phyloP scores from a whole-genome alignment of 2,797 vertebrate genomes.

The Betta splendens region DNA sequence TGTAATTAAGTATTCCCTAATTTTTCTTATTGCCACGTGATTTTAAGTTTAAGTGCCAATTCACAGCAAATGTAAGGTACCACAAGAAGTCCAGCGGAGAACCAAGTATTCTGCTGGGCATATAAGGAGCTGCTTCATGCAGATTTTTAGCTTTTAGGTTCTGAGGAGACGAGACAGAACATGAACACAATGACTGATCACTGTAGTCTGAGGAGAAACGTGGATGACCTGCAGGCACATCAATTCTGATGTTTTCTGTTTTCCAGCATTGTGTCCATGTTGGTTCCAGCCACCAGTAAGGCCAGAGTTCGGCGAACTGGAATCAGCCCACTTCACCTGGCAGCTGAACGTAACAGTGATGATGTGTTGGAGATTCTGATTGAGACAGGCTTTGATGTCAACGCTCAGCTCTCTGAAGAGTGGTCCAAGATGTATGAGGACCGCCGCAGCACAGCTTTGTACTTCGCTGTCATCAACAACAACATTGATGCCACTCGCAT shows the following conservation, averaged over 20 bases:
- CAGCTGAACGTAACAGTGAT: constrained; percentile 88
- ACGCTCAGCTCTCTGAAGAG: constrained; percentile 84
- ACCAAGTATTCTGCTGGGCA: no score
- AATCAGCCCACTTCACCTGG: constrained; percentile 93
- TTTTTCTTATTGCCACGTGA: background rate
- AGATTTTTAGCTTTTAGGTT: background rate
- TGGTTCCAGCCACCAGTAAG: constrained; percentile 89
- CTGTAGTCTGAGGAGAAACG: background rate
- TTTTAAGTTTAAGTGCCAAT: no score
- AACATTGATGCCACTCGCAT: constrained; percentile 83
- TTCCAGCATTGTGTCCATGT: constrained; percentile 88
- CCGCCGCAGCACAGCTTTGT: constrained; percentile 87
- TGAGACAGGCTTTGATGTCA: constrained; percentile 88
- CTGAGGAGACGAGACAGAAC: background rate
- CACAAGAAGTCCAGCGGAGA: no score
- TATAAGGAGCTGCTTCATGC: no score
- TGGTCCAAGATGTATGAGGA: constrained; percentile 88
- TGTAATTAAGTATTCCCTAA: constrained; percentile 64
- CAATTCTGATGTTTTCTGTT: constrained; percentile 9
- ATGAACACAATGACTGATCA: background rate
- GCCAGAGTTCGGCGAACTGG: constrained; percentile 86
- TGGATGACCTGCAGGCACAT: background rate
- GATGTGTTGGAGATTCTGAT: constrained; percentile 87
- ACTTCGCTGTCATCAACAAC: constrained; percentile 90
- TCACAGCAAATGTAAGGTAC: no score